phyloP scores from a whole-genome alignment of 2,797 vertebrate genomes.

The Valencia hispanica region DNA sequence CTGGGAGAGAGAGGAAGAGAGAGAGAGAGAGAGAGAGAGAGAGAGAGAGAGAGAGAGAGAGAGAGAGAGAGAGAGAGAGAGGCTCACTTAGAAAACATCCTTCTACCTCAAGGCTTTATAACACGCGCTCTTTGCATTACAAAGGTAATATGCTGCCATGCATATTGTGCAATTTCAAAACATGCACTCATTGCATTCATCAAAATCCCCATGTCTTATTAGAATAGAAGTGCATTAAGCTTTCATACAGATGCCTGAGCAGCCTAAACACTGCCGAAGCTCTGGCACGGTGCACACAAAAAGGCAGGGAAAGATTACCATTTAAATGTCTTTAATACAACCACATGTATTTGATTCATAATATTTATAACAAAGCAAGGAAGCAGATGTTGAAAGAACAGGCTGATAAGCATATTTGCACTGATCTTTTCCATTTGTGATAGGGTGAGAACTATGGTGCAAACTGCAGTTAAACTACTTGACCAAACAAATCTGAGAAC shows the following conservation, averaged over 20 bases:
- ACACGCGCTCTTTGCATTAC: constrained; percentile 67
- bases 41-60: constrained; percentile 49
- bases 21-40: constrained; percentile 36
- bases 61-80: constrained; percentile 35
- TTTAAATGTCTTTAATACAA: constrained; percentile 64
- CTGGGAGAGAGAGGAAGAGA: constrained; percentile 49
- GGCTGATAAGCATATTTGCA: constrained; percentile 69
- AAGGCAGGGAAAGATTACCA: constrained; percentile 62
- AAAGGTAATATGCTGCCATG: constrained; percentile 70
- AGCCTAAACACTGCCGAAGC: constrained; percentile 58
- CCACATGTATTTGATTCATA: constrained; percentile 51
- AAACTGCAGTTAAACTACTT: constrained; percentile 60
- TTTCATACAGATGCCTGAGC: constrained; percentile 67
- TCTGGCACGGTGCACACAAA: constrained; percentile 41
- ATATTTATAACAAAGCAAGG: constrained; percentile 63
- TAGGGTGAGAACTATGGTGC: constrained; percentile 49
- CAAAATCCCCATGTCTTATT: constrained; percentile 65
- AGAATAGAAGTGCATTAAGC: constrained; percentile 75
- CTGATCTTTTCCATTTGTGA: constrained; percentile 62
- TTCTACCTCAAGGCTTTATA: constrained; percentile 69
- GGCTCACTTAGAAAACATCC: constrained; percentile 69
- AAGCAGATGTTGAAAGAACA: constrained; percentile 66
- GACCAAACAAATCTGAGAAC: constrained; percentile 62
- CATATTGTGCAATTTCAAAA: constrained; percentile 62
- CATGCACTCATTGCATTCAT: constrained; percentile 67